A percentile compares a stretch with the other conserved stretches of the same genome.
Conservation (phyloP, 2,113 vertebrate species). For the Tachuris rubrigastra region DNA sequence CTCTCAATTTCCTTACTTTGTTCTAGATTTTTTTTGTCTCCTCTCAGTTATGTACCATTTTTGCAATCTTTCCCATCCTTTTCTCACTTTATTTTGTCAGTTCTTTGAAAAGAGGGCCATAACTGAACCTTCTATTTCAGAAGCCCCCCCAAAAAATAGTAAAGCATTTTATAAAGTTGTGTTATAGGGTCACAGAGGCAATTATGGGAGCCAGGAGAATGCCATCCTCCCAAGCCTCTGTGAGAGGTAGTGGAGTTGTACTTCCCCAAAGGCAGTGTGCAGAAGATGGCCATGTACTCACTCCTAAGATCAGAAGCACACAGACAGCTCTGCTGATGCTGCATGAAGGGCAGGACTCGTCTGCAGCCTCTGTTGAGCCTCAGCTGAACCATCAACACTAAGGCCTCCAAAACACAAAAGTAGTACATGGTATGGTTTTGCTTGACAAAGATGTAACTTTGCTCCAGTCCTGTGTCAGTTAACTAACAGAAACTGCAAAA, state of each 20-base stretch:
- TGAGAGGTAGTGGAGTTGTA: background rate
- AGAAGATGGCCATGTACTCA: background rate
- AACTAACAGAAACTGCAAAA: background rate
- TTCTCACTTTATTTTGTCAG: background rate
- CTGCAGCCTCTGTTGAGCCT: background rate
- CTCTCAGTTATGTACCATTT: background rate
- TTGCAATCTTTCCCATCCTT: background rate
- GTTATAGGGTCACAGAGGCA: background rate
- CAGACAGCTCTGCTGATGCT: background rate
- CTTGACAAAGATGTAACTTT: background rate
- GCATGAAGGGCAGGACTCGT: background rate
- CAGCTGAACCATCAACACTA: rapidly evolving
- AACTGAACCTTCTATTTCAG: background rate
- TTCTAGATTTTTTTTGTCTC: background rate
- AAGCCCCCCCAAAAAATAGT: background rate
- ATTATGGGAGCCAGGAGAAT: background rate
- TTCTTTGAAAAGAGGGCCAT: background rate
- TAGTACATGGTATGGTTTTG: background rate
- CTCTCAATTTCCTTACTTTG: background rate
- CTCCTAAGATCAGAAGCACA: rapidly evolving
- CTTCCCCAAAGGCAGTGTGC: background rate
- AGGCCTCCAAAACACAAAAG: background rate
- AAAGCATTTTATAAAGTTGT: background rate
- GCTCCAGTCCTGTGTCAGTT: background rate
- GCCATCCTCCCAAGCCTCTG: background rate